Evolutionary conservation across 2,797 vertebrate genomes (phyloP).

Genomic region (Rhinichthys osculus): DNA sequence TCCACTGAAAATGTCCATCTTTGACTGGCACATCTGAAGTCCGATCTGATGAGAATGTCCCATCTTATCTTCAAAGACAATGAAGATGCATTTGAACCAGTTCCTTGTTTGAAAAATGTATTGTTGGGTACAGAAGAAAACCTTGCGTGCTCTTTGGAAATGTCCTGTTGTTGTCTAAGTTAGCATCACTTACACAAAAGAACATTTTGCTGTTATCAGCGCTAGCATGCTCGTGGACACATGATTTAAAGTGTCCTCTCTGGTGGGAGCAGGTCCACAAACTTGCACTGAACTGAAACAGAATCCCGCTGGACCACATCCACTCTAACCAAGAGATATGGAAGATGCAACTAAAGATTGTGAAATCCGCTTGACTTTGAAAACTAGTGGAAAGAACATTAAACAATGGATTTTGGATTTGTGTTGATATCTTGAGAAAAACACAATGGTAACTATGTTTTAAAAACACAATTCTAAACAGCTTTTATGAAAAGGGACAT

Average conservation of each 20-base stretch:
- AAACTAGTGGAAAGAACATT: slow-evolving; percentile 48
- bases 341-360: slow-evolving; percentile 9
- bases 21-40: slow-evolving; percentile 61
- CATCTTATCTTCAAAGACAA: slow-evolving; percentile 64
- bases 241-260: slow-evolving; percentile 33
- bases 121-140: slow-evolving; percentile 56
- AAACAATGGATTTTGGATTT: not conserved
- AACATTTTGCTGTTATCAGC: slow-evolving; percentile 41
- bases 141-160: slow-evolving; percentile 58
- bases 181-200: slow-evolving; percentile 54
- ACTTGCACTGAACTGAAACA: slow-evolving; percentile 37
- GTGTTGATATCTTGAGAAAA: not conserved
- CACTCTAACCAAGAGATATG: not conserved
- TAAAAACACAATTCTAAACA: not conserved
- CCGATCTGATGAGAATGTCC: slow-evolving; percentile 60
- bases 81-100: slow-evolving; percentile 59
- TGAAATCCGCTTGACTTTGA: slow-evolving; percentile 32
- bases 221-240: slow-evolving; percentile 39
- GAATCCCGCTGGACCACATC: slow-evolving; percentile 1
- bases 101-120: slow-evolving; percentile 52
- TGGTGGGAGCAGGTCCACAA: slow-evolving; percentile 10
- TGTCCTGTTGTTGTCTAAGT: slow-evolving; percentile 53
- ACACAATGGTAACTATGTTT: not conserved
- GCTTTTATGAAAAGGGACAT: not conserved
- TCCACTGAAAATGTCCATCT: slow-evolving; percentile 56